A percentile compares a stretch with the other conserved stretches of the same genome.
These are phyloP conservation scores for Hozukius guyotensis DNA, from an alignment of 2,797 vertebrate species.

Conservation along the genomic window DNA sequence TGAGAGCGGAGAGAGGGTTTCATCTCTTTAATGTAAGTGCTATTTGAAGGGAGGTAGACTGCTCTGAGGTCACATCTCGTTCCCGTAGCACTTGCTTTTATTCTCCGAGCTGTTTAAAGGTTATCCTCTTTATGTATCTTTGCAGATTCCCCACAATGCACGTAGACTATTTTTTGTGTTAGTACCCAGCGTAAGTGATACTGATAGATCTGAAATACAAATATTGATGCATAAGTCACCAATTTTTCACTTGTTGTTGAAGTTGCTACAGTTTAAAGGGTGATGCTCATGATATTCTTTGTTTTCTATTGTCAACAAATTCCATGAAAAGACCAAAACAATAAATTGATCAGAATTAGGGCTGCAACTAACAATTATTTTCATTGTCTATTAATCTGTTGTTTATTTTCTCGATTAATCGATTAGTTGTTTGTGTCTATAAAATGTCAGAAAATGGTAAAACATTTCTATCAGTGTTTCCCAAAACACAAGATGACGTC, in stretches of 20 bases:
- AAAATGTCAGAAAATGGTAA: too few relatives aligned
- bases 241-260: not conserved
- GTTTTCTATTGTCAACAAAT: not conserved
- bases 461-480: too few relatives aligned
- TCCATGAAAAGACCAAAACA: not conserved
- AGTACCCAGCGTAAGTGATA: not conserved
- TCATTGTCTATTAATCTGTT: too few relatives aligned
- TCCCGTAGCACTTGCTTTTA: slow-evolving; percentile 44
- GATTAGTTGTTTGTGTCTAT: too few relatives aligned
- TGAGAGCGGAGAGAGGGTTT: not conserved
- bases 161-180: not conserved
- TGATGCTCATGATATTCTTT: not conserved
- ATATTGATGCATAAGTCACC: too few relatives aligned
- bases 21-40: slow-evolving; percentile 45
- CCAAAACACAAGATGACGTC: too few relatives aligned
- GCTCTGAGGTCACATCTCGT: slow-evolving; percentile 47
- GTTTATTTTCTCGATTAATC: fast-evolving
- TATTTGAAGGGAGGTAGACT: not conserved
- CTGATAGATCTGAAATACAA: not conserved
- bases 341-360: not conserved
- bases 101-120: slow-evolving; percentile 39
- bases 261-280: not conserved
- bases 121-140: slow-evolving; percentile 20
- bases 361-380: too few relatives aligned
- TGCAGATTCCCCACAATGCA: not conserved